Base-by-base conservation (phyloP, 1,140 invertebrate species). In the Acromyrmex echinatior region DNA sequence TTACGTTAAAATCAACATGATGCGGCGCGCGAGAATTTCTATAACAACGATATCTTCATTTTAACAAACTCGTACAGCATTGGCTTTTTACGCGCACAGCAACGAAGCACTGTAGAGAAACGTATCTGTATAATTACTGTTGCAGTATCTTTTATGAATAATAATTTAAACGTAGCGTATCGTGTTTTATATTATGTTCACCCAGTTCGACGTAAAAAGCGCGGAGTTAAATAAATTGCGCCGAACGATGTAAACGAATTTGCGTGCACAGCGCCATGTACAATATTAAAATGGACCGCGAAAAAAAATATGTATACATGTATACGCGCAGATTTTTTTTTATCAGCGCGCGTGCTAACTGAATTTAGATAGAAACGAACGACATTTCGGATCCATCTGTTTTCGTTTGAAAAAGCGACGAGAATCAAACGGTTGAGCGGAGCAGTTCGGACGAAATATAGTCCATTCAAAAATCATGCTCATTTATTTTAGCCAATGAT, bases 241-340 rank as follows among this genome's bases (percentile, higher is more conserved):
- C 25, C 56, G 56, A 84, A 84, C 80, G 70, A 74, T 51, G 56
- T 84, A 84, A 84, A 84, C 21, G 28, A 84, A 74, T 74, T 84
- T 84, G 28, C 28, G 56, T 10, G n/a, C 49, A 25, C 53, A 4
- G 45, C 39, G 56, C 56, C 6, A 1, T 16, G 80, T 82, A 45
- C 39, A 45, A 45, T 45, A 84, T 76, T 84, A 62, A 84, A 84
- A 63, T 35, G 28, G n/a, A 63, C 56, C 56, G 28, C 56, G 35
- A 31, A 62, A 82, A 25, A 76, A 62, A 49, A 35, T 35, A 7
- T n/a, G 0, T 18, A 35, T 14, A 25, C 9, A 21, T 5, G 49
- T 62, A 76, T 84, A 28, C 28, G 14, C 28, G 2, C n/a, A 35
- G 3, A 62, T 73, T 68, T 60, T 63, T 66, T 73, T 82, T 82